phyloP scores from a whole-genome alignment of 2,888 invertebrate species.

The Galeopsomyia nigrocyanea region DNA sequence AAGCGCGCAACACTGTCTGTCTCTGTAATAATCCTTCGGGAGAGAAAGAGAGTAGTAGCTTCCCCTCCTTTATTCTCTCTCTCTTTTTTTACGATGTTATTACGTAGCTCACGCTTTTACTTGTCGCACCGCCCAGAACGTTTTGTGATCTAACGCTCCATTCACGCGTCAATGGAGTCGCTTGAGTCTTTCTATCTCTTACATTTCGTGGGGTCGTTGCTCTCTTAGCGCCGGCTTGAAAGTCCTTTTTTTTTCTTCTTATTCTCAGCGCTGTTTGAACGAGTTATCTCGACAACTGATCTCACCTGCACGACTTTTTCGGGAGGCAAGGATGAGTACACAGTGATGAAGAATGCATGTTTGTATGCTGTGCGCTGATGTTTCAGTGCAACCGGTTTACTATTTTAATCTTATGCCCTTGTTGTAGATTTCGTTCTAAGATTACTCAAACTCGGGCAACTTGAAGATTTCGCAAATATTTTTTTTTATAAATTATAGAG shows the following conservation, averaged over 20 bases:
- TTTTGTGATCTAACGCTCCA: background rate
- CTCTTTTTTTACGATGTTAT: constrained; percentile 9
- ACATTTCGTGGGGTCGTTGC: constrained; percentile 20
- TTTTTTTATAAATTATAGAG: no score
- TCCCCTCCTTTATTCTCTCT: background rate
- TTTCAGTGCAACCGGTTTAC: no score
- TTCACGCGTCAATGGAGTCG: constrained; percentile 29
- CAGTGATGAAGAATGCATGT: no score
- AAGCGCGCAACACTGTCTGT: background rate
- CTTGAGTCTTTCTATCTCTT: background rate
- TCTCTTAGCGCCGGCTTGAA: background rate
- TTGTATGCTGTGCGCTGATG: no score
- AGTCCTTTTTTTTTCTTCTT: background rate
- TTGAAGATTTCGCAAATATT: no score
- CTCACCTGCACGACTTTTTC: background rate
- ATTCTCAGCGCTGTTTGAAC: background rate
- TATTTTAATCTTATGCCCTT: no score
- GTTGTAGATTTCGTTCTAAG: no score
- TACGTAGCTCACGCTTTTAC: background rate
- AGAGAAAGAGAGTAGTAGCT: background rate
- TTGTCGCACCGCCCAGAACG: no score
- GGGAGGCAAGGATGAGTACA: no score
- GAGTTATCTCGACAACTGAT: background rate
- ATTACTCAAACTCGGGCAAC: no score
- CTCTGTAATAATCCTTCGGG: background rate